phyloP scores from a whole-genome alignment of 35 echinoderm and acorn worm genomes.

The Eucidaris tribuloides region DNA sequence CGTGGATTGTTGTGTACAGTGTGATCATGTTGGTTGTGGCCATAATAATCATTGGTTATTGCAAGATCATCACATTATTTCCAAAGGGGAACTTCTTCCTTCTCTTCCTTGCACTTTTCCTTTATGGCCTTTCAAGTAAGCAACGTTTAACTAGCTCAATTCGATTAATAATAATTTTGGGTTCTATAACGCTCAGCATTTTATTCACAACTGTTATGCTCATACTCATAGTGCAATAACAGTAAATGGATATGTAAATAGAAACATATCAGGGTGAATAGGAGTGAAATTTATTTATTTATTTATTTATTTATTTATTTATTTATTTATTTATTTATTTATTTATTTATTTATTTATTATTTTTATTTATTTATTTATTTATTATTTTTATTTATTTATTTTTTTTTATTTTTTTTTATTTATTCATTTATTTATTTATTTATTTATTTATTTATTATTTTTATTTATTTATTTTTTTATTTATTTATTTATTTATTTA shows the following conservation, averaged over 20 bases:
- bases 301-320: no score
- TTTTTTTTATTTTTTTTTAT: no score
- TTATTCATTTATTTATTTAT: no score
- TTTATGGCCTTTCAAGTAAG: conserved; percentile 76
- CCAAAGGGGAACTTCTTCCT: conserved; percentile 50
- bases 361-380: no score
- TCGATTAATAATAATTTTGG: neutral
- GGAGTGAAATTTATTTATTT: neutral
- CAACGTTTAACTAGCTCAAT: no score
- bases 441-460: no score
- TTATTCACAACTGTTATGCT: neutral
- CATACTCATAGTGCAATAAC: neutral
- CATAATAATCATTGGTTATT: conserved; percentile 7
- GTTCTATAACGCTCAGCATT: neutral
- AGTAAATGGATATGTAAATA: neutral
- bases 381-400: no score
- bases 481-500: no score
- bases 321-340: no score
- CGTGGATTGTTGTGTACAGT: conserved; percentile 50
- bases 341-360: no score
- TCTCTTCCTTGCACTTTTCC: conserved; percentile 34
- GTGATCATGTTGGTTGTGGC: conserved; percentile 24
- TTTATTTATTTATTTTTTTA: no score
- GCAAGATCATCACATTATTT: conserved; percentile 33
- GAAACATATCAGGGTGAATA: neutral